phyloP scores from a whole-genome alignment of 1,140 invertebrate species.

The Drosophila malerkotliana region DNA sequence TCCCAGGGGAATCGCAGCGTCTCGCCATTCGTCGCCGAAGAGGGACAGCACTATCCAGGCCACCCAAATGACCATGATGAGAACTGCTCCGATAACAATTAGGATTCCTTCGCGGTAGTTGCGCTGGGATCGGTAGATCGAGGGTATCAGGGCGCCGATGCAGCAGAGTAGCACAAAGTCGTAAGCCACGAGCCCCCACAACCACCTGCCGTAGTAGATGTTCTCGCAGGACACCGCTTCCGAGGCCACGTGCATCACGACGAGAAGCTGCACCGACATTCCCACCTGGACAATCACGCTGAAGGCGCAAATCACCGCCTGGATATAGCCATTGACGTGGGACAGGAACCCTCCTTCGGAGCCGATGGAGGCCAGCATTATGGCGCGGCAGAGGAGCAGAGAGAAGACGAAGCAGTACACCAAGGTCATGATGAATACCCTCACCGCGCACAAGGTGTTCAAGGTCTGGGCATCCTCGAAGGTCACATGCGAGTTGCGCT shows the following conservation, averaged over 20 bases:
- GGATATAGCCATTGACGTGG: conserved; percentile 86
- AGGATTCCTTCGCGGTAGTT: conserved; percentile 87
- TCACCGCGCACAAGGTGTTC: conserved; percentile 76
- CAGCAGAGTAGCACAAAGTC: conserved; percentile 85
- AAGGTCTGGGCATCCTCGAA: conserved; percentile 75
- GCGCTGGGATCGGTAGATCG: conserved; percentile 86
- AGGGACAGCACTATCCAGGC: conserved; percentile 85
- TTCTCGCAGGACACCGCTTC: conserved; percentile 83
- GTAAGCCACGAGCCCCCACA: conserved; percentile 85
- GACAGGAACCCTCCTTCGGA: conserved; percentile 86
- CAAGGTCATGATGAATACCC: conserved; percentile 84
- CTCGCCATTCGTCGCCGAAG: conserved; percentile 85
- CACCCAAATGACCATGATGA: conserved; percentile 85
- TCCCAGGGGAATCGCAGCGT: conserved; percentile 86
- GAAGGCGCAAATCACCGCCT: conserved; percentile 86
- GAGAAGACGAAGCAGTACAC: conserved; percentile 86
- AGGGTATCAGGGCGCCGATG: conserved; percentile 85
- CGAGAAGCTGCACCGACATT: conserved; percentile 84
- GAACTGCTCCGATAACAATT: conserved; percentile 72
- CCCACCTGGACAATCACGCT: conserved; percentile 86
- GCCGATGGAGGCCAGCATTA: conserved; percentile 86
- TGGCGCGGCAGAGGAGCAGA: conserved; percentile 85
- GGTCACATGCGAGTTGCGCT: conserved; percentile 77
- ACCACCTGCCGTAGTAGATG: conserved; percentile 81
- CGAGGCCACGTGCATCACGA: conserved; percentile 80